Evolutionary conservation across 2,113 vertebrate species (phyloP).

Genomic region (Perca fluviatilis): DNA sequence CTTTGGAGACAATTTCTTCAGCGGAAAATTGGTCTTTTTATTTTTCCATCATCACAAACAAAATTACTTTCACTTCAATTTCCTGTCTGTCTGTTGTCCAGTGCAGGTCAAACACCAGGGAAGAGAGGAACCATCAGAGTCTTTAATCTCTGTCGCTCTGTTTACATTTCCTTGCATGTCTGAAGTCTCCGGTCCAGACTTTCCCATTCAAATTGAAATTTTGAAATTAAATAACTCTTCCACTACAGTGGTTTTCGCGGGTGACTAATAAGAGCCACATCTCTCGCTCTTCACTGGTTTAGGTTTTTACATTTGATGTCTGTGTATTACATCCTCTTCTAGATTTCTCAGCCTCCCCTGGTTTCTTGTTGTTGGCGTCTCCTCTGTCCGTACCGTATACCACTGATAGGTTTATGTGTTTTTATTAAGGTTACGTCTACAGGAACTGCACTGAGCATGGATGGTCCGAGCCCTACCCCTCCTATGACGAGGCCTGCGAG

Average conservation of each 20-base stretch:
- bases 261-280: not conserved
- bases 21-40: not conserved
- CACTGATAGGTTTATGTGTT: conserved; percentile 10
- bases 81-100: not conserved
- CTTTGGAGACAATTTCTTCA: not conserved
- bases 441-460: conserved; percentile 75
- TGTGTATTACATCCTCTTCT: not conserved
- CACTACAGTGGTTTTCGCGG: not conserved
- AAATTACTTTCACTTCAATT: not conserved
- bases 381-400: not conserved
- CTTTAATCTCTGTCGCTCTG: not conserved
- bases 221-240: not conserved
- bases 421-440: conserved; percentile 67
- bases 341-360: not conserved
- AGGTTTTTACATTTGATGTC: not conserved
- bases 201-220: not conserved
- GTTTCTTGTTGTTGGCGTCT: not conserved
- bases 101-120: not conserved
- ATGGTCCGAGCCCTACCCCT: conserved; percentile 71
- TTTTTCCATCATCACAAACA: not conserved
- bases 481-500: conserved; percentile 72
- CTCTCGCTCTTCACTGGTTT: not conserved
- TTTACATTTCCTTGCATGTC: not conserved
- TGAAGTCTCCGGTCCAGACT: not conserved
- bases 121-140: not conserved